These are phyloP conservation scores for Albula goreensis DNA, from an alignment of 2,113 vertebrate species.

Conservation along the genomic window DNA sequence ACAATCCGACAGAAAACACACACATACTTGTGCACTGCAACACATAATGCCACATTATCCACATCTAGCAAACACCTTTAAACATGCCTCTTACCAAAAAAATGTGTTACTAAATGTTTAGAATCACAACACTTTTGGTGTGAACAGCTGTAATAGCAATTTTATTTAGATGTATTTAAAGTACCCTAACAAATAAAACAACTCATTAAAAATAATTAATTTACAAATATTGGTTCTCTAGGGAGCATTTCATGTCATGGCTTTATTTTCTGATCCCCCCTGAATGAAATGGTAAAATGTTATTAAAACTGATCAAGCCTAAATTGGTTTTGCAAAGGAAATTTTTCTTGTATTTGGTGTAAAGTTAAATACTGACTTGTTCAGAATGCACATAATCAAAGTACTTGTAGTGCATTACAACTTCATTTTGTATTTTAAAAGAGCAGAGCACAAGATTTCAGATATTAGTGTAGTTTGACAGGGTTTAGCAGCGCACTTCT, in stretches of 20 bases:
- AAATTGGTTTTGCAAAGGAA: neutral
- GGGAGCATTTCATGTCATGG: constrained; percentile 11
- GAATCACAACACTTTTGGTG: neutral
- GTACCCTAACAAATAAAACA: neutral
- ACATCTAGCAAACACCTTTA: constrained; percentile 24
- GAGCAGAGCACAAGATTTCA: constrained; percentile 1
- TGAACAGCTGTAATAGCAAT: neutral
- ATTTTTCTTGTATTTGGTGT: neutral
- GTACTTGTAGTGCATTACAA: neutral
- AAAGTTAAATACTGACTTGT: neutral
- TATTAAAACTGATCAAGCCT: neutral
- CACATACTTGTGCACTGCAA: constrained; percentile 1
- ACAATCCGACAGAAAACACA: constrained; percentile 11
- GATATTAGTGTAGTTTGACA: neutral
- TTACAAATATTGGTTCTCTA: neutral
- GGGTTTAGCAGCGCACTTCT: constrained; percentile 15
- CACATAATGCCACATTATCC: constrained; percentile 1
- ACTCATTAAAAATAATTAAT: neutral
- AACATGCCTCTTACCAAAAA: constrained; percentile 31
- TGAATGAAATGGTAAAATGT: neutral
- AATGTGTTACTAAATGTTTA: constrained; percentile 2
- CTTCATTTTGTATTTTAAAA: neutral
- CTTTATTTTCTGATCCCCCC: constrained; percentile 17
- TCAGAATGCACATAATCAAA: neutral
- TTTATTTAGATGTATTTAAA: neutral